These are phyloP conservation scores for Geococcyx californianus DNA, from an alignment of 2,113 vertebrate species.

Conservation along the genomic window DNA sequence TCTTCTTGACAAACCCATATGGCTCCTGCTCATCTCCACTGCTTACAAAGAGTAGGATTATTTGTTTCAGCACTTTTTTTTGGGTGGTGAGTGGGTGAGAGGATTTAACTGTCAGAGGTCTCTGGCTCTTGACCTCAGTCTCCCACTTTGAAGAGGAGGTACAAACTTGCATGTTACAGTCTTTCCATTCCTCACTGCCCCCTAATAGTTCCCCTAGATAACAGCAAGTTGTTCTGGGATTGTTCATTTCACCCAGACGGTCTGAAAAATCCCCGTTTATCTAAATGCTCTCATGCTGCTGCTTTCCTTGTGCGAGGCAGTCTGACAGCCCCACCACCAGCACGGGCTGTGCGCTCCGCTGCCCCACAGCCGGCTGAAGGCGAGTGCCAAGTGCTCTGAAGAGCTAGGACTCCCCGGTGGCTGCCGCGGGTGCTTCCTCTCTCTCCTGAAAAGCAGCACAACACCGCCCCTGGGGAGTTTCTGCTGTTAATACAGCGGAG, in stretches of 20 bases:
- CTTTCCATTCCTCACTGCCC: not conserved
- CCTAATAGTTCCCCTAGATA: not conserved
- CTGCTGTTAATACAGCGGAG: not conserved
- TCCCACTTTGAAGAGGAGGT: not conserved
- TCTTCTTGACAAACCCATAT: not conserved
- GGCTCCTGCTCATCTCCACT: not conserved
- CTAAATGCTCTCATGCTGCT: not conserved
- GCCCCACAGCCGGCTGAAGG: not conserved
- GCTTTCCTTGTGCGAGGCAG: not conserved
- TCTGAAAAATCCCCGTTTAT: not conserved
- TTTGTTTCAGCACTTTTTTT: not conserved
- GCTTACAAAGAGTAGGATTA: not conserved
- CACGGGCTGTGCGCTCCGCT: not conserved
- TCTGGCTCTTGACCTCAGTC: not conserved
- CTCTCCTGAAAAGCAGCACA: not conserved
- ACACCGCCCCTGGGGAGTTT: fast-evolving
- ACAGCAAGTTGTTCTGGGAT: not conserved
- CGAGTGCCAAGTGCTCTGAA: fast-evolving
- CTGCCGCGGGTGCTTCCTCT: fast-evolving
- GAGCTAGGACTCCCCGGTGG: not conserved
- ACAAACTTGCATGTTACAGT: not conserved
- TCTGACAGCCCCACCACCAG: not conserved
- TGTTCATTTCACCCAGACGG: not conserved
- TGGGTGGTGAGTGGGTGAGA: too few relatives aligned
- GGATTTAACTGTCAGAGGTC: not conserved